phyloP scores from a whole-genome alignment of 1,140 invertebrate species.

The Pseudomyrmex concolor region DNA sequence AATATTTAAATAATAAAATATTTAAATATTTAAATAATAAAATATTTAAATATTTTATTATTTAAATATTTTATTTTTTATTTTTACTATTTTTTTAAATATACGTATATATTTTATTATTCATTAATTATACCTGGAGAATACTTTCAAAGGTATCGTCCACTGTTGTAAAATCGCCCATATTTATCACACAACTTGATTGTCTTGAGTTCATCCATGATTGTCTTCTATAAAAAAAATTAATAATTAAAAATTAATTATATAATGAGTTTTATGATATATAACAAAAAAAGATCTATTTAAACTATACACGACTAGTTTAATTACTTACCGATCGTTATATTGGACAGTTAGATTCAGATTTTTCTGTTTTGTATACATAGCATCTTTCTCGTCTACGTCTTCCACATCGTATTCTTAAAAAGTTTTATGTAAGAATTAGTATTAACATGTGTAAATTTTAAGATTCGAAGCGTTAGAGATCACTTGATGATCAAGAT shows the following conservation, averaged over 20 bases:
- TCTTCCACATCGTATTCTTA: conserved; percentile 82
- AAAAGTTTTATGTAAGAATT: conserved; percentile 60
- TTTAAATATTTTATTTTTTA: conserved; percentile 24
- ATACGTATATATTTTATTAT: conserved; percentile 44
- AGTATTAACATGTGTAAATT: too few relatives aligned
- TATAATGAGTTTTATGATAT: neutral
- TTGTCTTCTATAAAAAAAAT: conserved; percentile 78
- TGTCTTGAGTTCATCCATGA: conserved; percentile 78
- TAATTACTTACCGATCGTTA: conserved; percentile 84
- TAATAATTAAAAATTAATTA: too few relatives aligned
- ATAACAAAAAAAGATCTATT: neutral
- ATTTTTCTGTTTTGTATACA: conserved; percentile 86
- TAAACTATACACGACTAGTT: neutral
- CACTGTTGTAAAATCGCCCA: conserved; percentile 82
- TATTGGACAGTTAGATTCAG: conserved; percentile 89
- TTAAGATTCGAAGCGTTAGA: neutral
- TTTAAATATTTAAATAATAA: too few relatives aligned
- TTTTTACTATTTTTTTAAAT: too few relatives aligned
- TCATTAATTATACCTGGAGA: conserved; percentile 85
- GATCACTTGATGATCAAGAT: neutral
- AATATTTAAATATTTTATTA: conserved; percentile 15
- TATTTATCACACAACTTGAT: conserved; percentile 84
- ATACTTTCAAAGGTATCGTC: conserved; percentile 95
- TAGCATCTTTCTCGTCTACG: conserved; percentile 75
- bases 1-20: too few relatives aligned